Evolutionary conservation across 2,113 vertebrate species (phyloP), one percentile per base, ranked within the genome.

Genomic region (Anser cygnoides): DNA sequence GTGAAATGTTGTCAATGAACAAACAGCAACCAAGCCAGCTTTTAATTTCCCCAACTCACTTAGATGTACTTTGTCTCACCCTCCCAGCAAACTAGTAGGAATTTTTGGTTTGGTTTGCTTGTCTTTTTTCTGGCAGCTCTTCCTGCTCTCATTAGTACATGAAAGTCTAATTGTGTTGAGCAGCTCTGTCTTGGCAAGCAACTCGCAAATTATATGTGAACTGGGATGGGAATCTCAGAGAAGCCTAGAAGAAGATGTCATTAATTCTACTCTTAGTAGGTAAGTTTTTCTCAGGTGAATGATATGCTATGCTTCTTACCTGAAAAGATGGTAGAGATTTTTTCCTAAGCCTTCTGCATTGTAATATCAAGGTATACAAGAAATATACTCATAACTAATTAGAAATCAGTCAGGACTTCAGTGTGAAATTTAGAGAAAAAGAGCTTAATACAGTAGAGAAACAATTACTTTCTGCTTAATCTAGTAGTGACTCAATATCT

Each of bases 151-250:
- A 0, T 90, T 93, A 91, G 85, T 49, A 71, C 37, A 10, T 57
- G 79, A 62, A 85, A 90, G 54, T 77, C 75, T 93, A 86, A 86
- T 96, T 94, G 82, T 68, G 50, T 68, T 77, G 90, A 46, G 87
- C 71, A 83, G 84, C 31, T 71, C 79, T 77, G 59, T 50, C 87
- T 90, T 92, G 72, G 72, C 82, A 94, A 88, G 50, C 50, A 83
- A 9, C 59, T 88, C 26, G 81, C 55, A 90, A 94, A 90, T 90
- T 74, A 43, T 13, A 39, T 0, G 2, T 83, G 68, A 83, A 93
- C 76, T 25, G 31, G 80, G 63, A 90, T 39, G 37, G 68, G 41
- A 49, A 54, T 84, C 76, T 50, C 39, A 62, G 76, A 74, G 84
- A 89, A 93, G 29, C 41, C 35, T 25, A 33, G 19, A 55, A 52